Base-by-base conservation (phyloP, 1,140 invertebrate genomes). In the Danaus melanippus region DNA sequence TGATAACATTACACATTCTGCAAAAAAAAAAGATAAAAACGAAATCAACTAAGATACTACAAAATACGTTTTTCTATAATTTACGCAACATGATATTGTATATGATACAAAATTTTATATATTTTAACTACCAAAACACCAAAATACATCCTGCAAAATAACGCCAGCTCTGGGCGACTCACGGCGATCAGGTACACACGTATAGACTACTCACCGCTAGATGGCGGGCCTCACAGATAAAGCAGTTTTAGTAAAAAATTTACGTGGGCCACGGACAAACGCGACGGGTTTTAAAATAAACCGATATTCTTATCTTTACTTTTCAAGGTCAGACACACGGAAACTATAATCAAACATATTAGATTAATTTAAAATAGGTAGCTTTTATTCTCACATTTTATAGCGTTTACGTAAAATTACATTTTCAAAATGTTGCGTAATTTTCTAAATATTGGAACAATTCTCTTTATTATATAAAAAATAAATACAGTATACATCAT, bases 291-390 rank as follows among this genome's bases (percentile, higher is more conserved):
- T 52, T 32, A 45, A 56, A 61, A 52, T 56, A 53, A 53, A 43
- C 57, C 53, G 47, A 42, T 58, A 58, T 53, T 57, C 53, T 67
- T 67, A 67, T 62, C 59, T 61, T 62, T 57, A 53, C 42, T 47
- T 56, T 58, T 53, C 50, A 67, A 64, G 66, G 66, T 64, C 54
- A 62, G 52, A 45, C 40, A 56, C 12, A 51, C 58, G 62, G 56
- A 64, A 64, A 41, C 46, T 51, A 32, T 32, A 32, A 32, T 32
- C 21, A 32, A 32, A 32, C 10, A 32, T 47, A 9, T 1, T 44
- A 43, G 32, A 46, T 12, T 46, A 46, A 46, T 46, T n/a, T n/a
- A 12, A 12, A 46, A 17, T 46, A 46, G 45, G 45, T 46, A 46
- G 12, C 9, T 12, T 46, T 46, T 12, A 9, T 32, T 32, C 21